Base-by-base conservation (phyloP, 2,113 vertebrate genomes). In the Neogobius melanostomus region DNA sequence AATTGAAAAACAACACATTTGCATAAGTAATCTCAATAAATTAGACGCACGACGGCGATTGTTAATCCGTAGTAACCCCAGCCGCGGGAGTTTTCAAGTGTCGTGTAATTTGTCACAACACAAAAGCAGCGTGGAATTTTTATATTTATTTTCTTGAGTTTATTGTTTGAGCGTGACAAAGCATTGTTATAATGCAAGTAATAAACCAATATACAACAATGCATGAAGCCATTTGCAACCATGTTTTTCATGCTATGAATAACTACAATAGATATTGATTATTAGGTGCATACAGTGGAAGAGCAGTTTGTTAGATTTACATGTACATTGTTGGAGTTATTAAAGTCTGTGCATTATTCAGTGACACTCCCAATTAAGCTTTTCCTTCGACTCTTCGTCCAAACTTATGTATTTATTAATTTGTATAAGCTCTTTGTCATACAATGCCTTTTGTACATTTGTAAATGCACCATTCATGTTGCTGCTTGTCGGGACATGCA, bases 1-100 rank as follows among this genome's bases (percentile, higher is more conserved):
- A 64, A 65, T n/a, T 53, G 28, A 52, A 76, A 75, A 80, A 71
- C 8, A 5, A 28, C 36, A 69, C n/a, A 76, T 79, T 79, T 79
- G 53, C 74, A 71, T 75, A 53, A 71, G 54, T 54, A 28, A 17
- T 72, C 28, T 57, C 42, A 16, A 69, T 64, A 43, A 75, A 71
- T 60, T 36, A 75, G 50, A 71, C 70, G 50, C 43, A n/a, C 48
- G 68, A 69, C 21, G 2, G 21, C 17, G 65, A 64, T 66, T 49
- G 28, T 61, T 1, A 57, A 69, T 52, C 69, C 44, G 15, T 51
- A 72, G 51, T 56, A 59, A 63, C 54, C 50, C 16, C 14, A 45
- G 52, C 11, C 17, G 9, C 45, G 67, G 16, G 0, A 46, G 2
- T 68, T 64, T 53, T 68, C 50, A 49, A 60, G 65, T 60, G 57